Base-by-base conservation (phyloP, 1,140 invertebrate genomes). In the Stenopsyche tienmushanensis region DNA sequence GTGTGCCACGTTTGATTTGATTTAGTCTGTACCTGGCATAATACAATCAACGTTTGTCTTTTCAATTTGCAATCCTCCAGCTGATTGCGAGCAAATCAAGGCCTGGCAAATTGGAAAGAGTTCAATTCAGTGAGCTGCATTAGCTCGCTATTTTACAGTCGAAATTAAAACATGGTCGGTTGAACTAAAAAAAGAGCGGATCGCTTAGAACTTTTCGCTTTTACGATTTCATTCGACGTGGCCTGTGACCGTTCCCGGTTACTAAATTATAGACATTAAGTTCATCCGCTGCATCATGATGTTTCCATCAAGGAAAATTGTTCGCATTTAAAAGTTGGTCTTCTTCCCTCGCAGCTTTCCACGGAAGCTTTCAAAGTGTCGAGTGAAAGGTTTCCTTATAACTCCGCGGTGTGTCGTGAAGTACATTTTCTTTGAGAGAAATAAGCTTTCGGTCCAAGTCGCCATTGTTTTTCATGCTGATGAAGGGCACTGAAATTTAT, bases 11-110 rank as follows among this genome's bases (percentile, higher is more conserved):
- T 34, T 34, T 34, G 29, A 34, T 34, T 13, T 13, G 13, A 34
- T 34, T 34, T 34, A 13, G 29, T 21, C 52, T 64, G 39, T 23
- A 21, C 52, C 62, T 24, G 39, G 34, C 39, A 29, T 59, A 60
- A 65, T 59, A 55, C 47, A 68, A 68, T 68, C 66, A 64, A 53
- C 66, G 66, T 64, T 64, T 64, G 62, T 64, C 62, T 68, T 68
- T 68, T 53, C 66, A 68, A 68, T 68, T 68, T 59, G 54, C 54
- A 55, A 67, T 67, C 44, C 49, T 50, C 50, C 39, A 23, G 23
- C 57, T 59, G 66, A 64, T 68, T 68, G 66, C 62, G 54, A 55
- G 24, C 60, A 45, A 67, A 63, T 67, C 65, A 44, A 25, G 64
- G 49, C 39, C 39, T 23, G 13, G 42, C 26, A 60, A 59, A 64